A percentile compares a stretch with the other conserved stretches of the same genome.
These are phyloP conservation scores for Actenoides lindsayi DNA, from an alignment of 2,113 vertebrate species.

Conservation along the genomic window DNA sequence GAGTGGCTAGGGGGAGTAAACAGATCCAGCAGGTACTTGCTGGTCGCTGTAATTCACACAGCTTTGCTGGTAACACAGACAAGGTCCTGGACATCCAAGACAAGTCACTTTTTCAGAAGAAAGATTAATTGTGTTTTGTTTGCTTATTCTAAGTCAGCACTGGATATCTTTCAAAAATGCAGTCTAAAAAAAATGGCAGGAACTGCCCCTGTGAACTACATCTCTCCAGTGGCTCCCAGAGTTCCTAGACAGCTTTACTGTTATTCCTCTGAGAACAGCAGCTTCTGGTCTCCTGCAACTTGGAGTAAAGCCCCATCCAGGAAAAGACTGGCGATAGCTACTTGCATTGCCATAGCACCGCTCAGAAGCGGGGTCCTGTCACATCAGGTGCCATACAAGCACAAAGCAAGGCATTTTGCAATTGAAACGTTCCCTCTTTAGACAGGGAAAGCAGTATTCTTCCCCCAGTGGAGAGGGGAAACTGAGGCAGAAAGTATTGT, in stretches of 20 bases:
- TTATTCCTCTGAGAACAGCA: neutral
- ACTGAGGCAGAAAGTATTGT: neutral
- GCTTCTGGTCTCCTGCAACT: neutral
- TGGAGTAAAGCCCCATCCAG: neutral
- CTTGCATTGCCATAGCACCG: neutral
- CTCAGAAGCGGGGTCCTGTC: neutral
- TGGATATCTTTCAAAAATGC: neutral
- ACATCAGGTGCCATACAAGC: neutral
- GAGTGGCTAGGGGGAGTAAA: neutral
- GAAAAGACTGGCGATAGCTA: neutral
- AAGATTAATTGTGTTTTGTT: neutral
- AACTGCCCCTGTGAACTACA: neutral
- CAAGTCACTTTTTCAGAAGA: neutral
- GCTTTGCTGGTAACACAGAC: neutral
- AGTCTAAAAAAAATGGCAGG: neutral
- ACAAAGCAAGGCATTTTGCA: neutral
- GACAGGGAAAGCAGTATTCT: neutral
- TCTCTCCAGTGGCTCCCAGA: neutral
- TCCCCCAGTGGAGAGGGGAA: neutral
- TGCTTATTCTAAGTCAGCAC: neutral
- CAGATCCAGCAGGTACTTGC: neutral
- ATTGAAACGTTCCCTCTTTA: neutral
- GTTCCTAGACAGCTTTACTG: neutral
- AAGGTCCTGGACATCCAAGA: neutral
- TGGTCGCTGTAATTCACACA: neutral